Conservation (phyloP, 2,797 vertebrate species). For the Pipistrellus kuhlii region DNA sequence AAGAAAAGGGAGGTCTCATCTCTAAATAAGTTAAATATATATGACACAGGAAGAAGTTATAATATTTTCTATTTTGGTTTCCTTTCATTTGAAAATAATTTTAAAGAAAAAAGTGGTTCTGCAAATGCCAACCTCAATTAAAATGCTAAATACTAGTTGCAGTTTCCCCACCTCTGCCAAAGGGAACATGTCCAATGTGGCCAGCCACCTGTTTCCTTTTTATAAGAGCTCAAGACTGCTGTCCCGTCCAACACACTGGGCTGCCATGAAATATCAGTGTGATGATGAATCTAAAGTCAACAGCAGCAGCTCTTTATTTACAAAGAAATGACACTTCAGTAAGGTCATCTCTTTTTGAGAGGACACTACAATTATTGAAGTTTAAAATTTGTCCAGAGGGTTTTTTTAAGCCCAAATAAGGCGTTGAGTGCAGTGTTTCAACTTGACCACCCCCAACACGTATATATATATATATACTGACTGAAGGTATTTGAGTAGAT, state of each 20-base stretch:
- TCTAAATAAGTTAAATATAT: slow-evolving; percentile 61
- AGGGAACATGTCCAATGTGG: slow-evolving; percentile 61
- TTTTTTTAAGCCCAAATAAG: not conserved
- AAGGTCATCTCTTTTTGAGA: slow-evolving; percentile 74
- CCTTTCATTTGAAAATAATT: slow-evolving; percentile 68
- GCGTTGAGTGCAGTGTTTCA: not conserved
- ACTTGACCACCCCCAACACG: not conserved
- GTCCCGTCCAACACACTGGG: slow-evolving; percentile 58
- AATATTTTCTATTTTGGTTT: slow-evolving; percentile 72
- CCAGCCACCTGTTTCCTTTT: slow-evolving; percentile 77
- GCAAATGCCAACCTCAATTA: slow-evolving; percentile 72
- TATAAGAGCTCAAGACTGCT: slow-evolving; percentile 57
- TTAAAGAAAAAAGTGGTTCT: slow-evolving; percentile 74
- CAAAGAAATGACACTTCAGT: slow-evolving; percentile 74
- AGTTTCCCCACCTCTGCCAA: slow-evolving; percentile 62
- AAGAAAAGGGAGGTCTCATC: slow-evolving; percentile 38
- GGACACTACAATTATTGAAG: slow-evolving; percentile 29
- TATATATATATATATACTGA: not conserved
- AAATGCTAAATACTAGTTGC: slow-evolving; percentile 71
- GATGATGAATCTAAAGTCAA: slow-evolving; percentile 78
- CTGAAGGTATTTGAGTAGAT: slow-evolving; percentile 20
- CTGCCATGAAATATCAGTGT: slow-evolving; percentile 76
- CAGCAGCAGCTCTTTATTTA: slow-evolving; percentile 74
- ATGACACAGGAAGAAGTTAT: slow-evolving; percentile 55
- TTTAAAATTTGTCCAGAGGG: not conserved